phyloP scores from a whole-genome alignment of 2,113 vertebrate species.

The Oenanthe melanoleuca region DNA sequence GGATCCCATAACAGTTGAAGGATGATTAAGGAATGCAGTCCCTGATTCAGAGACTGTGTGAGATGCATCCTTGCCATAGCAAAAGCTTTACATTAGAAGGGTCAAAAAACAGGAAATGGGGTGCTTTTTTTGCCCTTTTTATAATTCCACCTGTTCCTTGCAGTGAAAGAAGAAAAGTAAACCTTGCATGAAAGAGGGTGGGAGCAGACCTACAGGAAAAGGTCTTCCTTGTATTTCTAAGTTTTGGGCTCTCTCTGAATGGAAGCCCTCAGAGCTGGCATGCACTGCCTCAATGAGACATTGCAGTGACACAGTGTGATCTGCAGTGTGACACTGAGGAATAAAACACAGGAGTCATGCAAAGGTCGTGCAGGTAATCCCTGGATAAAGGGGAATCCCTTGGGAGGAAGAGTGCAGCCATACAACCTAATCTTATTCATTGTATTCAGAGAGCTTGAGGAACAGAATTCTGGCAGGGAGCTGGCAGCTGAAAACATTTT shows the following conservation, averaged over 20 bases:
- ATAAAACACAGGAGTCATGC: background rate
- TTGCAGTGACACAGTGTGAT: background rate
- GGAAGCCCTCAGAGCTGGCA: background rate
- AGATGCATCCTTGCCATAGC: background rate
- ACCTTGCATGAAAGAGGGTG: background rate
- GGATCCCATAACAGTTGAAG: background rate
- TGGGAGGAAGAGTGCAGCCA: slow-evolving; percentile 16
- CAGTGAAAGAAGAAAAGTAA: background rate
- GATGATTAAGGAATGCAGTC: background rate
- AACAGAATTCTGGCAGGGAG: slow-evolving; percentile 26
- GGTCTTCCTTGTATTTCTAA: background rate
- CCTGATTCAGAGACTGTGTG: background rate
- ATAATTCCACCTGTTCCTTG: background rate
- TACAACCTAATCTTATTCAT: slow-evolving; percentile 50
- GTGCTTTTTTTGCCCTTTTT: background rate
- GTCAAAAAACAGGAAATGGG: background rate
- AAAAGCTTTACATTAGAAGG: background rate
- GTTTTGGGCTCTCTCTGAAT: background rate
- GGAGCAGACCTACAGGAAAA: background rate
- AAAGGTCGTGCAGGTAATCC: slow-evolving; percentile 46
- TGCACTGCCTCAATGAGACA: background rate
- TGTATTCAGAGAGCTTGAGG: slow-evolving; percentile 44
- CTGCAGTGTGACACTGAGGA: background rate
- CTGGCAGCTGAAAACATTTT: slow-evolving; percentile 19
- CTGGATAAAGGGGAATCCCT: slow-evolving; percentile 6